Base-by-base conservation (phyloP, 2,888 invertebrate species). In the Polylopha cassiicola region DNA sequence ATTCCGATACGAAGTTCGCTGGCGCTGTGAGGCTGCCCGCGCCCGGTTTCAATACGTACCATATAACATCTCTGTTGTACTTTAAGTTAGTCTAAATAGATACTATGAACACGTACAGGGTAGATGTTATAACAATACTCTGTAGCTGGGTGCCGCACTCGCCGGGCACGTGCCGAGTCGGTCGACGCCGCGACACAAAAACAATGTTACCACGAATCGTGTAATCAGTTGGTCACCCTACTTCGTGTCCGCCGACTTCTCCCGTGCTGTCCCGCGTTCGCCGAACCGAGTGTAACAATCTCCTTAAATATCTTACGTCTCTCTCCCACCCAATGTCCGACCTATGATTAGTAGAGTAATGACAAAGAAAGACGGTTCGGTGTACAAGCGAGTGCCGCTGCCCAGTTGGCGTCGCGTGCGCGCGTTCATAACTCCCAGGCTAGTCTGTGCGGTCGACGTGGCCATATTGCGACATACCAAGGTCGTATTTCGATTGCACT, bases 101-200 rank as follows among this genome's bases (percentile, higher is more conserved):
- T 74, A 78, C 70, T 78, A 76, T 75, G 72, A 79, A 72, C 75
- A 75, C 78, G 82, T 84, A 84, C 85, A 85, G 85, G 85, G 85
- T 85, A 85, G 85, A 75, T 78, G 76, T 76, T 69, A 67, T 65
- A 75, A 70, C 75, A 74, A 72, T 77, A 79, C 80, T 77, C 81
- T 82, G 82, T 80, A 60, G 62, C 78, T 75, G 79, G 73, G 68
- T 58, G 70, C 55, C 65, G 59, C 65, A 61, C 69, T 67, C 68
- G 68, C 64, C 38, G 43, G 53, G 50, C 53, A 44, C 46, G 46
- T 43, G 48, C 48, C 41, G 34, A 17, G 39, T 46, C 46, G 29
- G 39, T 46, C 46, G 29, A 37, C 37, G 37, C 6, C 29, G 20
- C 17, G 17, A 17, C 11, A 16, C 23, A 14, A 13, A 24, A 21